A percentile compares a stretch with the other conserved stretches of the same genome.
Evolutionary conservation across 1,140 invertebrate species (phyloP).

Genomic region (Plutomurus gul): DNA sequence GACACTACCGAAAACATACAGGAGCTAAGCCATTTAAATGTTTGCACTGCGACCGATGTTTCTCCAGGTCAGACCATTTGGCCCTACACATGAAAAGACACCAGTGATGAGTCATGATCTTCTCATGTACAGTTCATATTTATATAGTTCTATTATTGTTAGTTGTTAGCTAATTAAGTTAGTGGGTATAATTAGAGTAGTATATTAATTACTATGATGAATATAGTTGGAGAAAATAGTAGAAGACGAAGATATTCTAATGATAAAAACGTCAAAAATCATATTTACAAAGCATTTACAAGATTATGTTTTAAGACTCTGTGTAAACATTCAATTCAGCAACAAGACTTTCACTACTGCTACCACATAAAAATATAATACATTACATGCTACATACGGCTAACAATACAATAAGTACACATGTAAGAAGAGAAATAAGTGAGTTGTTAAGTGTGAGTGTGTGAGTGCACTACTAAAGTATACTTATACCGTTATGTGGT

Average conservation of each 20-base stretch:
- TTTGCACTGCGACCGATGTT: constrained; percentile 80
- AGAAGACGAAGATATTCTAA: constrained; percentile 13
- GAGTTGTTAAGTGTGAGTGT: background rate
- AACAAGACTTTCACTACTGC: constrained; percentile 27
- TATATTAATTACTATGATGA: background rate
- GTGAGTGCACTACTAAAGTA: no score
- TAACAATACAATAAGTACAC: background rate
- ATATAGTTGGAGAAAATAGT: constrained; percentile 9
- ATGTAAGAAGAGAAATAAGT: background rate
- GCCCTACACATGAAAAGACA: constrained; percentile 90
- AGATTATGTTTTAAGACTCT: constrained; percentile 20
- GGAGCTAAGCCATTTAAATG: constrained; percentile 89
- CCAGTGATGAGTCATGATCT: constrained; percentile 45
- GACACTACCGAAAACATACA: constrained; percentile 88
- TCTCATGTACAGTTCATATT: constrained; percentile 32
- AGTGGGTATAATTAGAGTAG: background rate
- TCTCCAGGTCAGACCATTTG: constrained; percentile 89
- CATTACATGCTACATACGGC: background rate
- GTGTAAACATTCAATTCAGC: constrained; percentile 21
- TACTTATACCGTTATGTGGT: no score
- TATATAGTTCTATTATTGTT: constrained; percentile 14
- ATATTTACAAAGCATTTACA: constrained; percentile 28
- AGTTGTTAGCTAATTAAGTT: no score
- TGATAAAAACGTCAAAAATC: constrained; percentile 7
- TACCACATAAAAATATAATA: background rate